Base-by-base conservation (phyloP, 2,113 vertebrate genomes). In the Nettapus auritus region DNA sequence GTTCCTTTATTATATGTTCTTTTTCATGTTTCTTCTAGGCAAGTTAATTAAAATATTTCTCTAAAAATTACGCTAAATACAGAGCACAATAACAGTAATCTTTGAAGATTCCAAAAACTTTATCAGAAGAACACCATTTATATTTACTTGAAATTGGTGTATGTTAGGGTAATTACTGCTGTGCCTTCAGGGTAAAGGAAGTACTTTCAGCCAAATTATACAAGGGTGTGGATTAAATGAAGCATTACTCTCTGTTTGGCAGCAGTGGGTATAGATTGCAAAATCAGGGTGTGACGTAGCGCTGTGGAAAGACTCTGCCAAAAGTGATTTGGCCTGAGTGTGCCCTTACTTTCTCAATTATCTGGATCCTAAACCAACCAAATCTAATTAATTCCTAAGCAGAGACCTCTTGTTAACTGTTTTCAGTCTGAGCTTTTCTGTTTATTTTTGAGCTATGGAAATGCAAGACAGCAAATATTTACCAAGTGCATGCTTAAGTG, bases 201-300 rank as follows among this genome's bases (percentile, higher is more conserved):
- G 94, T 90, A 87, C 70, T 94, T 70, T 82, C 88, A 95, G 95
- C 94, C 95, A 94, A 96, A 86, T 97, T 93, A 94, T 89, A 97
- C 94, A 97, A 97, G 96, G 96, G 93, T 96, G 93, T 97, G 96
- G 93, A 95, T 96, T 97, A 97, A 97, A 96, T 92, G 86, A 96
- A 97, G 94, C 96, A 97, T 97, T 97, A 96, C 90, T 97, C 80
- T 96, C 79, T 83, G 77, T 90, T 94, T 97, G 96, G 91, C 96
- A 97, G 82, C 46, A 85, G 22, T 88, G 60, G 73, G 48, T 93
- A 31, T 69, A 68, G 82, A 82, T 97, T 98, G 95, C 97, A 96
- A 97, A 97, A 96, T 82, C 93, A 89, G 89, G 75, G 88, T 86
- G 82, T 95, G 96, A 93, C 94, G 95, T 98, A 93, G 97, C 63